These are phyloP conservation scores for Drosophila testacea DNA, from an alignment of 2,888 invertebrate species.

Conservation along the genomic window DNA sequence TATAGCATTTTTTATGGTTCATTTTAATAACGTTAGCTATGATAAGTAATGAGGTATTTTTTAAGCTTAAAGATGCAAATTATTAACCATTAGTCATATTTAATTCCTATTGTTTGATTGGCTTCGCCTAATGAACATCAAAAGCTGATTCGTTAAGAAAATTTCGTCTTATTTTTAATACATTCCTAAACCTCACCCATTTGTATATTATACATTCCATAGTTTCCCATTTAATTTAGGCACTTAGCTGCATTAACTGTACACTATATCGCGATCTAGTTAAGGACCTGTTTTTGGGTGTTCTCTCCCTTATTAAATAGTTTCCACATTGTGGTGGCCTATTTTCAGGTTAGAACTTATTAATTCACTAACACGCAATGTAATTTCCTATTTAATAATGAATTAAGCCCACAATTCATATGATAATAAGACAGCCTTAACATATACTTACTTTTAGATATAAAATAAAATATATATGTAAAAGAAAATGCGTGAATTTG, in stretches of 20 bases:
- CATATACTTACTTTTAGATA: slow-evolving; percentile 5
- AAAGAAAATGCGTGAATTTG: neutral
- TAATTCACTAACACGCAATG: slow-evolving; percentile 70
- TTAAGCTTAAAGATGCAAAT: neutral
- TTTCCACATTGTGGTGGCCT: slow-evolving; percentile 35
- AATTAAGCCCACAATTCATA: slow-evolving; percentile 55
- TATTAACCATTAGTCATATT: neutral
- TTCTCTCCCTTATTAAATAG: slow-evolving; percentile 15
- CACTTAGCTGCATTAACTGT: slow-evolving; percentile 17
- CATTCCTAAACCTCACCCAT: neutral
- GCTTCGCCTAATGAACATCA: neutral
- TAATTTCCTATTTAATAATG: slow-evolving; percentile 63
- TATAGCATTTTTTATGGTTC: neutral
- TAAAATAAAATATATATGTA: neutral
- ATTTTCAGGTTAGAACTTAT: slow-evolving; percentile 40
- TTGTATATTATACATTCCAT: neutral
- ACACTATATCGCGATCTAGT: slow-evolving; percentile 12
- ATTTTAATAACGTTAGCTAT: neutral
- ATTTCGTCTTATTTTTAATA: neutral
- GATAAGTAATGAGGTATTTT: slow-evolving; percentile 7
- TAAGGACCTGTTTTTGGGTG: slow-evolving; percentile 7
- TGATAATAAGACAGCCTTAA: slow-evolving; percentile 58
- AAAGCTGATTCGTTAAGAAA: neutral
- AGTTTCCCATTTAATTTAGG: slow-evolving; percentile 12
- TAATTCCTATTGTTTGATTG: neutral